Evolutionary conservation across 2,888 invertebrate species (phyloP).

Genomic region (Meteorus colon): DNA sequence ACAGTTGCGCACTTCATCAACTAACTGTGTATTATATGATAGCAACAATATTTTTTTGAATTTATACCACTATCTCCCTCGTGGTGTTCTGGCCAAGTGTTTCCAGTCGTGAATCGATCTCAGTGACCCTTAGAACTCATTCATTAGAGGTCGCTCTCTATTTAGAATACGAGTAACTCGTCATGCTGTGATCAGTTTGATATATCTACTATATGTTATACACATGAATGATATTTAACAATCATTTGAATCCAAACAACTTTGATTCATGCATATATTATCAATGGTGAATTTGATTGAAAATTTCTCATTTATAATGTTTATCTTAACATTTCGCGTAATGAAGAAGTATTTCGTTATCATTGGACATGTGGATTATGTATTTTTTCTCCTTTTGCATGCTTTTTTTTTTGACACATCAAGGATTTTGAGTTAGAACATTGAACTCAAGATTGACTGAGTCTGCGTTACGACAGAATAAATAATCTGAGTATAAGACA

Average conservation of each 20-base stretch:
- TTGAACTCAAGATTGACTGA: slow-evolving; percentile 36
- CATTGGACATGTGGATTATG: slow-evolving; percentile 3
- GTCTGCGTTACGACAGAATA: slow-evolving; percentile 41
- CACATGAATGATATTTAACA: neutral
- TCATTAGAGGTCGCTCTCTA: neutral
- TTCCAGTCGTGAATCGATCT: neutral
- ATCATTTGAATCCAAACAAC: neutral
- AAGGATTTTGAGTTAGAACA: slow-evolving; percentile 4
- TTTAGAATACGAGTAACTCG: neutral
- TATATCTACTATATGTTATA: slow-evolving; percentile 1
- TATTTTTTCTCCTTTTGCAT: neutral
- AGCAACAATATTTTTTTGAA: neutral
- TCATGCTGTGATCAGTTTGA: neutral
- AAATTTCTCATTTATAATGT: neutral
- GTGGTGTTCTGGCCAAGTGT: neutral
- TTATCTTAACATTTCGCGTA: neutral
- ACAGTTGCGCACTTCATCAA: neutral
- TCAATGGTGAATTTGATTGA: slow-evolving; percentile 1
- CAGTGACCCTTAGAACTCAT: slow-evolving; percentile 8
- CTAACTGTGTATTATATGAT: neutral
- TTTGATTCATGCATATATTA: neutral
- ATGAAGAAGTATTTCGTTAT: neutral
- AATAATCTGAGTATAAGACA: slow-evolving; percentile 39
- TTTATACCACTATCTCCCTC: neutral
- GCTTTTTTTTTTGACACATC: neutral